phyloP scores from a whole-genome alignment of 1,140 invertebrate species.

The Drosophila ogumai region DNA sequence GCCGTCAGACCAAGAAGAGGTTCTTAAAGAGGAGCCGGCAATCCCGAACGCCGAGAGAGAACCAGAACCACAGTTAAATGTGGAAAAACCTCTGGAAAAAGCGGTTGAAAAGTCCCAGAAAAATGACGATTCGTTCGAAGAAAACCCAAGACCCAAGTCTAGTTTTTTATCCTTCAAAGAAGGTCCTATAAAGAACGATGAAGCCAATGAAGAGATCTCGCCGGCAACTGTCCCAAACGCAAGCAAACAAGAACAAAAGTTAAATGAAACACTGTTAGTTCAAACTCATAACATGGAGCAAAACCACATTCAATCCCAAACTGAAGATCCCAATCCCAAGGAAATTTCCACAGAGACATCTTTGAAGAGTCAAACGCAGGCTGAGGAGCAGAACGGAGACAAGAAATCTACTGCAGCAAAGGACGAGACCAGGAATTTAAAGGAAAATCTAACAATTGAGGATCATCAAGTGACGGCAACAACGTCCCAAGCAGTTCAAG shows the following conservation, averaged over 20 bases:
- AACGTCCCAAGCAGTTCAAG: not conserved
- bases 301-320: too few species aligned
- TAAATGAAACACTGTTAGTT: not conserved
- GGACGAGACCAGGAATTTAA: not conserved
- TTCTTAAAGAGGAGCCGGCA: too few species aligned
- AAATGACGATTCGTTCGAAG: not conserved
- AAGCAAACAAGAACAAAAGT: not conserved
- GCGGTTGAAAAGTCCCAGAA: not conserved
- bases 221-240: not conserved
- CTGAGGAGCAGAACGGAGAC: not conserved
- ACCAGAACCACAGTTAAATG: not conserved
- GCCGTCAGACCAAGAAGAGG: not conserved
- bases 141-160: not conserved
- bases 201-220: not conserved
- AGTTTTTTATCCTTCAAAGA: too few species aligned
- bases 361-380: too few species aligned
- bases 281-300: too few species aligned
- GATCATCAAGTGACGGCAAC: not conserved
- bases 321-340: not conserved
- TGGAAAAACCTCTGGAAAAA: not conserved
- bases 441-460: not conserved
- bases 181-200: not conserved
- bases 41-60: not conserved
- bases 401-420: not conserved
- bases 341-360: not conserved